Base-by-base conservation (phyloP, 2,888 invertebrate genomes). In the Quadriops clusia region DNA sequence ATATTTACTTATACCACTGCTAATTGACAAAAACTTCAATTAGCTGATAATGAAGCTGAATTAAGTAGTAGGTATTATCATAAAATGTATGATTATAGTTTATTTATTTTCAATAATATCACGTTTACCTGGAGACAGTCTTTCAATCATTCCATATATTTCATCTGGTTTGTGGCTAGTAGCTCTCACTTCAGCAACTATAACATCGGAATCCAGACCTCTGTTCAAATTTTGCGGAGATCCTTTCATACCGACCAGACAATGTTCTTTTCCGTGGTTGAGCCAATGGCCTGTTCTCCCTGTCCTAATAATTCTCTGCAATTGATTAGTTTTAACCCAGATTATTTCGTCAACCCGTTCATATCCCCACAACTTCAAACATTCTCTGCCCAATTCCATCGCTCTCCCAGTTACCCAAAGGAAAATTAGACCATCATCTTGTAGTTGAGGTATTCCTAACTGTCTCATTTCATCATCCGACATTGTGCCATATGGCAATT, bases 111-210 rank as follows among this genome's bases (percentile, higher is more conserved):
- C n/a, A n/a, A n/a, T n/a, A n/a, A n/a, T n/a, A n/a, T n/a, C n/a
- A n/a, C n/a, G n/a, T n/a, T n/a, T n/a, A 1, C 95, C 94, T 0
- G 97, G 97, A 38, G 94, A 91, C 29, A 97, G 71, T 30, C 97
- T 68, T 56, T 97, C 95, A 42, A 95, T 95, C 46, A 95, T 93
- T 7, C 93, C 97, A 56, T 97, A 97, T 46, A 97, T 91, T 63
- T 97, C 97, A 60, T 97, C 97, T 0, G 97, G 97, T 53, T 97
- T 97, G 60, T 97, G 95, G 49, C 89, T 90, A 0, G 97, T 97
- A 8, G 94, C 97, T 32, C 97, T 71, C 1, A 97, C 95, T 64
- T 97, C 97, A 0, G 95, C 94, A 0, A 97, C 97, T 38, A 97
- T 94, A 23, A 97, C 95, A 65, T 97, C 95, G 59, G 93, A 93